phyloP scores from a whole-genome alignment of 2,797 vertebrate species.

The Gymnothorax javanicus region DNA sequence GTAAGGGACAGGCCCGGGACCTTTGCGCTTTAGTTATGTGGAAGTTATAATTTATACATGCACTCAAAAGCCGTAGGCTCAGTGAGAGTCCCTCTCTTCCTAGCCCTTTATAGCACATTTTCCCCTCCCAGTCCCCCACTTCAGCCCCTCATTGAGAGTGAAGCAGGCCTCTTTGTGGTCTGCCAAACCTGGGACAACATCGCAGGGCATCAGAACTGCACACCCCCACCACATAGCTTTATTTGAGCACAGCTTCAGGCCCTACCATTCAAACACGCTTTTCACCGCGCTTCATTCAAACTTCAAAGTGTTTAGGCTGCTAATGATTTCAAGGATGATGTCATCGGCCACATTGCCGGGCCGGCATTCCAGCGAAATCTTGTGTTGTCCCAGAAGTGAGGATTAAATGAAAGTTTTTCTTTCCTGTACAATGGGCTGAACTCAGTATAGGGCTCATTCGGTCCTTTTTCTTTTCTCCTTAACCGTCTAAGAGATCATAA shows the following conservation, averaged over 20 bases:
- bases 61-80: conserved; percentile 44
- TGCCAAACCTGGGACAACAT: conserved; percentile 46
- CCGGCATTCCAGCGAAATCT: background rate
- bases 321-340: conserved; percentile 55
- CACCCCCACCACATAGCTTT: conserved; percentile 44
- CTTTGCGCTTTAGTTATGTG: conserved; percentile 40
- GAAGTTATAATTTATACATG: conserved; percentile 52
- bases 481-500: background rate
- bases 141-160: conserved; percentile 26
- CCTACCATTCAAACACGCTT: conserved; percentile 50
- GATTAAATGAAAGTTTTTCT: background rate
- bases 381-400: background rate
- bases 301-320: conserved; percentile 51
- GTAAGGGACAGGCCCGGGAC: conserved; percentile 34
- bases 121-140: conserved; percentile 2
- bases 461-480: background rate
- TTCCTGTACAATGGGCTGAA: background rate
- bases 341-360: conserved; percentile 36
- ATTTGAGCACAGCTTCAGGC: conserved; percentile 28
- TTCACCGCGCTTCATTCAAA: conserved; percentile 49
- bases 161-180: conserved; percentile 28
- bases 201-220: conserved; percentile 36
- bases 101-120: background rate
- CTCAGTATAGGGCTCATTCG: background rate
- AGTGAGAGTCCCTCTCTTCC: conserved; percentile 11